Conservation (phyloP, 2,888 invertebrate species). For the Plusia festucae region DNA sequence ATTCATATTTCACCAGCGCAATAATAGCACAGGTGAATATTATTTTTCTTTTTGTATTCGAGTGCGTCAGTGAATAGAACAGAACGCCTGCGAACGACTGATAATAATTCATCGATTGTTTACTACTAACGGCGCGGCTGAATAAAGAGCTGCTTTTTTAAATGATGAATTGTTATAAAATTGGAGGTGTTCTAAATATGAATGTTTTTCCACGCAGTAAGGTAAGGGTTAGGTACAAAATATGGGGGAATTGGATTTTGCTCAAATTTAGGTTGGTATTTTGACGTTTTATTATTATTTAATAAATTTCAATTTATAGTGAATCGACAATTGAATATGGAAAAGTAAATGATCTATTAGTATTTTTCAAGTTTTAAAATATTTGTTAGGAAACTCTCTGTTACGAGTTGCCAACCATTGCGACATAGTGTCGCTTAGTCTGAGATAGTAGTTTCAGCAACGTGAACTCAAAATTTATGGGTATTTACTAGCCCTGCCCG, state of each 20-base stretch:
- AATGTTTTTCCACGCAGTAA: background rate
- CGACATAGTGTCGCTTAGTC: constrained; percentile 62
- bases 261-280: too few species aligned
- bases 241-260: background rate
- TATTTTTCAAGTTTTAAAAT: too few species aligned
- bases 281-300: too few species aligned
- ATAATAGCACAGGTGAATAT: constrained; percentile 82
- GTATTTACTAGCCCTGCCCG: constrained; percentile 70
- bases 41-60: constrained; percentile 76
- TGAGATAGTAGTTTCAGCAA: constrained; percentile 72
- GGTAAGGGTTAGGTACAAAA: background rate
- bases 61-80: constrained; percentile 68
- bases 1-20: constrained; percentile 80
- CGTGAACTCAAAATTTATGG: constrained; percentile 75
- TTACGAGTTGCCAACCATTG: constrained; percentile 57
- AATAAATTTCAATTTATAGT: too few species aligned
- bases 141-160: constrained; percentile 53
- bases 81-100: constrained; percentile 77
- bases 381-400: constrained; percentile 61
- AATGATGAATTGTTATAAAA: constrained; percentile 58
- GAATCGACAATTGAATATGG: too few species aligned
- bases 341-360: too few species aligned
- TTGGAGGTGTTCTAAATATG: constrained; percentile 35
- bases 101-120: constrained; percentile 88
- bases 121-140: constrained; percentile 71